Evolutionary conservation across 2,113 vertebrate genomes (phyloP).

Genomic region (Vulpes lagopus): DNA sequence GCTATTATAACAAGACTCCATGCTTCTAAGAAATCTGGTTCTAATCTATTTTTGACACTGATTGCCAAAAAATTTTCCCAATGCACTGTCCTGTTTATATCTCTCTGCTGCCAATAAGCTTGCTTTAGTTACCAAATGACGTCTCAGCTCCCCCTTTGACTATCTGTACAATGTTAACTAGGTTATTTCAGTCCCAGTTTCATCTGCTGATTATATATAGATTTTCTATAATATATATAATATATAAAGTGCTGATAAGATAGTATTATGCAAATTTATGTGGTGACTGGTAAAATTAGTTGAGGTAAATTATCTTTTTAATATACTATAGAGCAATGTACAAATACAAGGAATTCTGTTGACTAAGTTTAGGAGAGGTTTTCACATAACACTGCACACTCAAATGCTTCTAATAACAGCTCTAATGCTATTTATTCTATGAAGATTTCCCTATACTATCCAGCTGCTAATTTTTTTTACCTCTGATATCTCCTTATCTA

Average conservation of each 20-base stretch:
- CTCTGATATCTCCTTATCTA: background rate
- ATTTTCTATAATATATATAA: background rate
- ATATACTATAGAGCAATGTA: background rate
- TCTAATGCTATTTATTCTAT: background rate
- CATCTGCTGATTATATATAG: background rate
- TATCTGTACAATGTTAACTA: background rate
- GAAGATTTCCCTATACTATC: background rate
- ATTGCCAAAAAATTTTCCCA: background rate
- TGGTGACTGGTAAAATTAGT: background rate
- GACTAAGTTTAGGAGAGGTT: background rate
- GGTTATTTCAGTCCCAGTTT: background rate
- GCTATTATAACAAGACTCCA: background rate
- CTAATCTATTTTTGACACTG: conserved; percentile 27
- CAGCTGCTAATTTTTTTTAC: background rate
- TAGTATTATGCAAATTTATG: background rate
- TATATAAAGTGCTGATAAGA: background rate
- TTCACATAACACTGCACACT: background rate
- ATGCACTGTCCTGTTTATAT: background rate
- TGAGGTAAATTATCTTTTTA: background rate
- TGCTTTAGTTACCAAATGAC: conserved; percentile 10
- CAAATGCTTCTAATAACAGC: background rate
- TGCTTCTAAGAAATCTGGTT: conserved; percentile 3
- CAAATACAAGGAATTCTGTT: background rate
- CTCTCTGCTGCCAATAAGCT: background rate
- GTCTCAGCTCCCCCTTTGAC: background rate